phyloP scores from a whole-genome alignment of 2,113 vertebrate genomes.

The Tretioscincus oriximinensis region DNA sequence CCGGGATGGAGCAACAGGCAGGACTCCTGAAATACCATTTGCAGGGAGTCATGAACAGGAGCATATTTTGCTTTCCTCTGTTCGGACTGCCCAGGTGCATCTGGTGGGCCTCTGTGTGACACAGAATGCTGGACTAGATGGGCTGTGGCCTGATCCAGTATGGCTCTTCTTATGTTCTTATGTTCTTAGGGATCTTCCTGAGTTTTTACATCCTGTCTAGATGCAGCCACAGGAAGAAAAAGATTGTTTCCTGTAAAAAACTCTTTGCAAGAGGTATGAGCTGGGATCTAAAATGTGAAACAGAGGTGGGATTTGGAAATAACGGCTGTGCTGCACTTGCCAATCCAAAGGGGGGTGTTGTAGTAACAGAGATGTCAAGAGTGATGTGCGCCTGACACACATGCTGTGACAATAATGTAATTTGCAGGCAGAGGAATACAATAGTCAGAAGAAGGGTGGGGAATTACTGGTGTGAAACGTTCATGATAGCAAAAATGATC shows the following conservation, averaged over 20 bases:
- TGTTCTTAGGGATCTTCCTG: too few relatives aligned
- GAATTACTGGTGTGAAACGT: conserved; percentile 37
- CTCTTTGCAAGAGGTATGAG: conserved; percentile 20
- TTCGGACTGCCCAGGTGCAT: too few relatives aligned
- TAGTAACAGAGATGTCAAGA: background rate
- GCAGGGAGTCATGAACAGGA: too few relatives aligned
- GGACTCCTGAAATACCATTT: too few relatives aligned
- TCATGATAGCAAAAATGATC: conserved; percentile 11
- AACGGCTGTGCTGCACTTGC: background rate
- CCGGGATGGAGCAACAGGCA: too few relatives aligned
- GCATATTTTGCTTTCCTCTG: too few relatives aligned
- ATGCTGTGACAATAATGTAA: conserved; percentile 7
- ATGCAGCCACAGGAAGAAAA: background rate
- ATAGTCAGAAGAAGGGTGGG: background rate
- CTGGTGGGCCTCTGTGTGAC: too few relatives aligned
- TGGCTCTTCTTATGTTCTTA: too few relatives aligned
- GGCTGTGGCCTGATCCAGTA: too few relatives aligned
- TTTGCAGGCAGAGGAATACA: background rate
- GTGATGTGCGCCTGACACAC: conserved; percentile 39
- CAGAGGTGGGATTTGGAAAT: background rate
- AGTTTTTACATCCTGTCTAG: background rate
- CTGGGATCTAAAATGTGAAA: background rate
- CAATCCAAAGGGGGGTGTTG: background rate
- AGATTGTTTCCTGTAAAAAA: background rate
- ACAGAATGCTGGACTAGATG: too few relatives aligned